phyloP scores from a whole-genome alignment of 2,113 vertebrate species.

The Coreoperca whiteheadi region DNA sequence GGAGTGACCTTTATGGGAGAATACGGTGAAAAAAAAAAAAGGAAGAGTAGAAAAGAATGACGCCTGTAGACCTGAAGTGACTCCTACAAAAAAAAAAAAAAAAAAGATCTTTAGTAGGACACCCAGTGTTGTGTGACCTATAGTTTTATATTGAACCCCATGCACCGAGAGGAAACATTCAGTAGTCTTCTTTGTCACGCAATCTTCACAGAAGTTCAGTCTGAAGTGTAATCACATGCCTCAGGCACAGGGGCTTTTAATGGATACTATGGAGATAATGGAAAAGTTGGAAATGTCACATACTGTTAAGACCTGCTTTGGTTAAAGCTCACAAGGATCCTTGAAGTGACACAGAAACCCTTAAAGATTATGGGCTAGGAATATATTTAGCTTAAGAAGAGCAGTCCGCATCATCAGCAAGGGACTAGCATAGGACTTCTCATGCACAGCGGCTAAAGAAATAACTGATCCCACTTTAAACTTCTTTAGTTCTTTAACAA shows the following conservation, averaged over 20 bases:
- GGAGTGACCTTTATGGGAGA: slow-evolving; percentile 69
- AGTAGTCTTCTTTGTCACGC: slow-evolving; percentile 27
- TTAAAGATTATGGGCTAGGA: background rate
- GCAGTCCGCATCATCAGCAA: background rate
- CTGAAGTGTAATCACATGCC: slow-evolving; percentile 39
- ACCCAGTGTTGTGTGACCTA: slow-evolving; percentile 42
- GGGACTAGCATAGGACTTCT: background rate
- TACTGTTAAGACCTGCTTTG: slow-evolving; percentile 10
- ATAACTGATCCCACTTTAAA: background rate
- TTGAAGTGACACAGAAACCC: background rate
- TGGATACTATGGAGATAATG: slow-evolving; percentile 17
- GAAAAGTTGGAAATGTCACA: slow-evolving; percentile 60
- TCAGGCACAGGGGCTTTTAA: slow-evolving; percentile 1
- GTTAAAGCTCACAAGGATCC: background rate
- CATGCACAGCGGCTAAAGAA: background rate
- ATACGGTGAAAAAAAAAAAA: slow-evolving; percentile 27
- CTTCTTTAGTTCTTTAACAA: background rate
- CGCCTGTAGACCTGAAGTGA: slow-evolving; percentile 35
- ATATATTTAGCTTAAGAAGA: background rate
- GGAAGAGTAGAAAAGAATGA: slow-evolving; percentile 21
- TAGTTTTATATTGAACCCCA: slow-evolving; percentile 14
- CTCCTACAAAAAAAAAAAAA: slow-evolving; percentile 39
- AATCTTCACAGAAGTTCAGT: slow-evolving; percentile 40
- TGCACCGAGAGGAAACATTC: slow-evolving; percentile 31
- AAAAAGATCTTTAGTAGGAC: slow-evolving; percentile 34